Evolutionary conservation across 2,888 invertebrate species (phyloP).

Genomic region (Agriopis leucophaearia): DNA sequence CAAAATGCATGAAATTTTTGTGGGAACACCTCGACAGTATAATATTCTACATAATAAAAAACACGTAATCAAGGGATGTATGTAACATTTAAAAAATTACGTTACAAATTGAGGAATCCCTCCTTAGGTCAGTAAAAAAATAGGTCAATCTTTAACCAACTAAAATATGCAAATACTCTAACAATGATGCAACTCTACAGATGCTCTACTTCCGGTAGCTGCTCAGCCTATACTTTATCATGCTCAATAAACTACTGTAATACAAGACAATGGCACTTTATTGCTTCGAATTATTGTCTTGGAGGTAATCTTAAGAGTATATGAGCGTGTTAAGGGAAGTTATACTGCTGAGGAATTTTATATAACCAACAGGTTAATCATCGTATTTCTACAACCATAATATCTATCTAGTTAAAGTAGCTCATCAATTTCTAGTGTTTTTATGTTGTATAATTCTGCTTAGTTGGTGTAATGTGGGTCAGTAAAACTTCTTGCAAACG

Average conservation of each 20-base stretch:
- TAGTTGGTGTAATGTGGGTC: not conserved
- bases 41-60: too few relatives aligned
- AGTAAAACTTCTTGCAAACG: not conserved
- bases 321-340: conserved; percentile 11
- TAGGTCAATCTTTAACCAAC: not conserved
- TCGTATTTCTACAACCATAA: not conserved
- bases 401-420: not conserved
- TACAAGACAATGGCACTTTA: conserved; percentile 18
- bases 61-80: too few relatives aligned
- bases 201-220: conserved; percentile 19
- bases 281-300: conserved; percentile 9
- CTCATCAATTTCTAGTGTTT: conserved; percentile 1
- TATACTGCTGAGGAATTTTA: conserved; percentile 2
- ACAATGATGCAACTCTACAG: conserved; percentile 5
- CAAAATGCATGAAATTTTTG: too few relatives aligned
- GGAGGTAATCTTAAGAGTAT: not conserved
- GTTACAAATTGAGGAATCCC: too few relatives aligned
- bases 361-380: conserved; percentile 5
- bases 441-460: not conserved
- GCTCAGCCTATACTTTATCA: conserved; percentile 1
- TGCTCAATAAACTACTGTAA: conserved; percentile 28
- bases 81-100: too few relatives aligned
- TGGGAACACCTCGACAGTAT: too few relatives aligned
- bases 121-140: not conserved
- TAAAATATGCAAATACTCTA: not conserved